phyloP scores from a whole-genome alignment of 2,797 vertebrate species.

The Pangasius larnaudii region DNA sequence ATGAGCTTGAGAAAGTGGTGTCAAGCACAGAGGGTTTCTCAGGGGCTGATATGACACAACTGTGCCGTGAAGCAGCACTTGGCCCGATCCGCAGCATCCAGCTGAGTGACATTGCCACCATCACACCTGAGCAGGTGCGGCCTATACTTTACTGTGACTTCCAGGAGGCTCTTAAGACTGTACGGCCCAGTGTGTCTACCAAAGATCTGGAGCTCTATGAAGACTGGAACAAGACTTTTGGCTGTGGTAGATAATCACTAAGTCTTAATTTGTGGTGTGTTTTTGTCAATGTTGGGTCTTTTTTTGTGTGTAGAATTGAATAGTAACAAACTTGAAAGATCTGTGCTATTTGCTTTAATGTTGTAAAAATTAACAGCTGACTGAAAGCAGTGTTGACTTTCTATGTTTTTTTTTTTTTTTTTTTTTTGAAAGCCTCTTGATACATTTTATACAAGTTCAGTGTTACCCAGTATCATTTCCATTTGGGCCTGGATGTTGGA shows the following conservation, averaged over 20 bases:
- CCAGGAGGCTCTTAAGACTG: constrained; percentile 86
- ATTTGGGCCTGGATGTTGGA: not conserved
- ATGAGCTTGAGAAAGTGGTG: constrained; percentile 82
- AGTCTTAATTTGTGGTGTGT: not conserved
- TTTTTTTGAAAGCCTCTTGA: not conserved
- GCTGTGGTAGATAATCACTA: constrained; percentile 82
- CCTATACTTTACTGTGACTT: constrained; percentile 88
- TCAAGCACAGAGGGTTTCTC: constrained; percentile 85
- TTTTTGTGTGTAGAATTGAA: constrained; percentile 16
- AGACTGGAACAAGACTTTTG: constrained; percentile 92
- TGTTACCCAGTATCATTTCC: not conserved
- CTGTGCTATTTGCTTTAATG: not conserved
- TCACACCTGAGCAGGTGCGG: constrained; percentile 88
- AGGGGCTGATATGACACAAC: constrained; percentile 95
- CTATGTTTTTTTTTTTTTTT: not conserved
- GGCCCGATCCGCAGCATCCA: constrained; percentile 94
- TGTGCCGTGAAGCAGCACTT: constrained; percentile 93
- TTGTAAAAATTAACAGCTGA: not conserved
- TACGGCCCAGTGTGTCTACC: constrained; percentile 88
- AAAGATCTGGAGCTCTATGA: constrained; percentile 92
- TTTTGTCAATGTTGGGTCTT: not conserved
- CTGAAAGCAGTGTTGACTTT: not conserved
- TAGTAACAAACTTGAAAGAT: not conserved
- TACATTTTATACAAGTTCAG: not conserved
- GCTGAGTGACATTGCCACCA: constrained; percentile 85